phyloP scores from a whole-genome alignment of 2,797 vertebrate genomes.

The Cuniculus paca region DNA sequence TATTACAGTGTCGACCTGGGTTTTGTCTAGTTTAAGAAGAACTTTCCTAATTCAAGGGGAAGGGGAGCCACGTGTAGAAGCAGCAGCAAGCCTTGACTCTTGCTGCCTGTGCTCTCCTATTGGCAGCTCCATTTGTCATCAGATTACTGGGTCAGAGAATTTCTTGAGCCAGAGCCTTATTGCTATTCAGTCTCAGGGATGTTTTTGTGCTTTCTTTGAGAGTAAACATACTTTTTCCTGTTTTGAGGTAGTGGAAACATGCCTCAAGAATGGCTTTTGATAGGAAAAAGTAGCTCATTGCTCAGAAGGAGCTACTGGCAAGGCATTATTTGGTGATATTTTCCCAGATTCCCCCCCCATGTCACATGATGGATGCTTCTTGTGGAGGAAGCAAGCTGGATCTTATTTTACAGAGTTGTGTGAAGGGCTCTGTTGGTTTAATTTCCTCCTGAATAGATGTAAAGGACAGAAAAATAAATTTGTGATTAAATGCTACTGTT shows the following conservation, averaged over 20 bases:
- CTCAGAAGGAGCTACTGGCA: neutral
- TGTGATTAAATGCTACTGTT: neutral
- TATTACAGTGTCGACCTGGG: accelerated
- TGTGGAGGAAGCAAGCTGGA: neutral
- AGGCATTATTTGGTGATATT: neutral
- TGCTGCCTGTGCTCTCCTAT: neutral
- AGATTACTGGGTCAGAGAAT: neutral
- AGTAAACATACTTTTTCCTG: neutral
- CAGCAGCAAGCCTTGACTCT: neutral
- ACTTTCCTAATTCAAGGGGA: neutral
- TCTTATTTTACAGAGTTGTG: neutral
- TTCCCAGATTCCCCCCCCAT: neutral
- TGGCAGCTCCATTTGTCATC: neutral
- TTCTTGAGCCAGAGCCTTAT: neutral
- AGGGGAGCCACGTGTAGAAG: neutral
- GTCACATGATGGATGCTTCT: accelerated
- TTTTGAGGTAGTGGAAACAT: neutral
- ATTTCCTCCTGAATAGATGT: neutral
- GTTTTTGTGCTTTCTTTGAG: neutral
- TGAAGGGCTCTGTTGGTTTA: neutral
- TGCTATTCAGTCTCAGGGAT: neutral
- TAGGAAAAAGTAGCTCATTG: neutral
- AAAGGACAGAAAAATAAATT: neutral
- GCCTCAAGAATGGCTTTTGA: neutral
- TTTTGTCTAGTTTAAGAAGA: neutral